A percentile compares a stretch with the other conserved stretches of the same genome.
Conservation (phyloP, 2,797 vertebrate genomes). For the Mionectes olivaceus region DNA sequence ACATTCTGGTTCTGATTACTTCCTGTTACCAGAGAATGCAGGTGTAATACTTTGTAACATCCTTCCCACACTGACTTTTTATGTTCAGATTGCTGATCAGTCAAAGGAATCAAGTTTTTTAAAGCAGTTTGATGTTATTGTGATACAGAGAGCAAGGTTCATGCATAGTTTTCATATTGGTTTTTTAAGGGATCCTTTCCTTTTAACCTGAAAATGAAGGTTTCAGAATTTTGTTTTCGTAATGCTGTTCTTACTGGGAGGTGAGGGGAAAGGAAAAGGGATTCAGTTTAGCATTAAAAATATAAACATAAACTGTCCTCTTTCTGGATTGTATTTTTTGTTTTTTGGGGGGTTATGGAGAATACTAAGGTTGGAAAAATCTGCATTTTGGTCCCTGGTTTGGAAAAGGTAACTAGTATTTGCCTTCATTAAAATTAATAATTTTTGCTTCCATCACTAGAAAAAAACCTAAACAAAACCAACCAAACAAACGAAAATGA, state of each 20-base stretch:
- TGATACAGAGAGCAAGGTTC: background rate
- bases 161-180: too few relatives aligned
- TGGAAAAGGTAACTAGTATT: background rate
- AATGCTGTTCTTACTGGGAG: background rate
- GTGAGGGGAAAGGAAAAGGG: rapidly evolving
- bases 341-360: background rate
- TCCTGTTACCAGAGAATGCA: background rate
- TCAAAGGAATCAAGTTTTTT: background rate
- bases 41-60: background rate
- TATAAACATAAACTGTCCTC: too few relatives aligned
- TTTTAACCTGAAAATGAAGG: background rate
- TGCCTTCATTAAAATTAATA: background rate
- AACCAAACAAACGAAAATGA: too few relatives aligned
- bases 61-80: background rate
- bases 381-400: background rate
- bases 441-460: background rate
- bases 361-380: background rate
- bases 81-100: background rate
- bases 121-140: background rate
- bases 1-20: background rate
- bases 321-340: background rate
- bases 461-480: background rate
- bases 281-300: background rate
- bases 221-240: background rate
- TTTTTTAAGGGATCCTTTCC: background rate